Evolutionary conservation across 2,797 vertebrate species (phyloP).

Genomic region (Argentina silus): DNA sequence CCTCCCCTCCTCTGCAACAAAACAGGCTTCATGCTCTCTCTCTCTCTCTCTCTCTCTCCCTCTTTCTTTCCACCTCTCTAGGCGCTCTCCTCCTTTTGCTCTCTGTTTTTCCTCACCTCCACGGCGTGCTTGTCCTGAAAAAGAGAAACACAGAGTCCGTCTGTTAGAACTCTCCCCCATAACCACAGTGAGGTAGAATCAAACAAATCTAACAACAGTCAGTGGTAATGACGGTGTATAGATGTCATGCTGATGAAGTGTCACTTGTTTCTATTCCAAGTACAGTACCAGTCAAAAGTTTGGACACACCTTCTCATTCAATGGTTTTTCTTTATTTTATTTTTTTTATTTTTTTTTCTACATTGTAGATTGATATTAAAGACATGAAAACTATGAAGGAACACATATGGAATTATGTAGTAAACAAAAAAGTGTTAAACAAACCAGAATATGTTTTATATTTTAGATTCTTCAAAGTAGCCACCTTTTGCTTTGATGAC

Average conservation of each 20-base stretch:
- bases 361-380: too few relatives aligned
- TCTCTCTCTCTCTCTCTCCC: conserved; percentile 64
- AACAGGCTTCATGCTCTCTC: neutral
- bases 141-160: conserved; percentile 48
- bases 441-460: too few relatives aligned
- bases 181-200: neutral
- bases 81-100: conserved; percentile 76
- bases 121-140: conserved; percentile 91
- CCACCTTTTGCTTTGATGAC: too few relatives aligned
- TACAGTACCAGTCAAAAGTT: too few relatives aligned
- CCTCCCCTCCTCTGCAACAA: neutral
- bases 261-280: neutral
- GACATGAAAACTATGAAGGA: too few relatives aligned
- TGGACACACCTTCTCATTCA: too few relatives aligned
- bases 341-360: too few relatives aligned
- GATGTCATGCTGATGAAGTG: neutral
- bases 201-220: neutral
- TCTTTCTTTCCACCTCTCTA: conserved; percentile 76
- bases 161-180: neutral
- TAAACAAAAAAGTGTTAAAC: too few relatives aligned
- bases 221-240: neutral
- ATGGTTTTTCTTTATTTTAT: too few relatives aligned
- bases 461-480: too few relatives aligned
- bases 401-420: too few relatives aligned
- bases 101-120: conserved; percentile 90